Evolutionary conservation across 2,113 vertebrate genomes (phyloP).

Genomic region (Microcebus lehilahytsara): DNA sequence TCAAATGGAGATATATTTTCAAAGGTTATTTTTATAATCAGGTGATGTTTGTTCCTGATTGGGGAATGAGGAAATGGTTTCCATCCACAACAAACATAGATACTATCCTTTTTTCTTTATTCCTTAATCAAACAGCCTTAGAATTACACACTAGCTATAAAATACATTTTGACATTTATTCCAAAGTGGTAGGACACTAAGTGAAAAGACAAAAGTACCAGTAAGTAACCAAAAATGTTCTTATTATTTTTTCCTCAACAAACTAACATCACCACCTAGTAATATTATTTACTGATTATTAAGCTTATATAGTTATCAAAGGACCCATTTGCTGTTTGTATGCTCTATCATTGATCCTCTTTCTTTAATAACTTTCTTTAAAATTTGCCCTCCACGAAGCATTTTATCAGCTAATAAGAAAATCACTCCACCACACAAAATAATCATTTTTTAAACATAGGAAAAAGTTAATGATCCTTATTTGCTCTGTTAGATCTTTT

Average conservation of each 20-base stretch:
- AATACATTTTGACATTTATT: slow-evolving; percentile 4
- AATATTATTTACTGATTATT: neutral
- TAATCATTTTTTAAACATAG: slow-evolving; percentile 32
- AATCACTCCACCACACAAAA: slow-evolving; percentile 33
- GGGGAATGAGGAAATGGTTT: neutral
- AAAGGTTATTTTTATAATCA: neutral
- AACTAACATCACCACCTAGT: neutral
- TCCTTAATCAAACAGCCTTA: neutral
- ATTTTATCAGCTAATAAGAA: slow-evolving; percentile 55
- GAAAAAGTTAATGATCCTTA: slow-evolving; percentile 34
- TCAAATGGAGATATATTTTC: neutral
- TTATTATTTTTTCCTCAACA: neutral
- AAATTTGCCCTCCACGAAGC: neutral
- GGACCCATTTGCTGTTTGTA: neutral
- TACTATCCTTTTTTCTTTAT: neutral
- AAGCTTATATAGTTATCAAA: neutral
- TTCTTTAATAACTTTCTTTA: neutral
- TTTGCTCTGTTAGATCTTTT: slow-evolving; percentile 47
- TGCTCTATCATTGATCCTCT: neutral
- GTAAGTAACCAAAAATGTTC: neutral
- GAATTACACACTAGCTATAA: neutral
- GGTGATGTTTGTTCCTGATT: neutral
- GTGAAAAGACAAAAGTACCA: neutral
- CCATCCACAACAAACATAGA: neutral
- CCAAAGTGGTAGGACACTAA: neutral